phyloP scores from a whole-genome alignment of 2,797 vertebrate genomes.

The Eulemur mongoz region DNA sequence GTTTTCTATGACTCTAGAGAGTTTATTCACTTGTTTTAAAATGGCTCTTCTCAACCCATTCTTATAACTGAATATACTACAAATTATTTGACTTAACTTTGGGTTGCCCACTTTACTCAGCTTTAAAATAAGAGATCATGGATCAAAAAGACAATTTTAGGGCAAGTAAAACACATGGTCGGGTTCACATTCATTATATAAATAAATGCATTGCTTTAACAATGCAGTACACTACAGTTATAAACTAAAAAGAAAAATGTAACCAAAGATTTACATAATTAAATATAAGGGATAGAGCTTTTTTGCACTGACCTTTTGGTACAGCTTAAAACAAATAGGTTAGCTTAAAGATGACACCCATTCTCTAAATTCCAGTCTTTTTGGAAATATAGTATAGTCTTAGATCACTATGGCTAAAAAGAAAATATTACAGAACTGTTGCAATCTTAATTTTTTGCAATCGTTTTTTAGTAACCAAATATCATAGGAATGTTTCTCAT shows the following conservation, averaged over 20 bases:
- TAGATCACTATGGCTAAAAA: background rate
- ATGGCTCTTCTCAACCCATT: background rate
- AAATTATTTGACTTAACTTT: background rate
- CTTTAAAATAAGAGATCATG: background rate
- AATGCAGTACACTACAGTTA: background rate
- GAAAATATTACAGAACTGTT: background rate
- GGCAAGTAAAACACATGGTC: background rate
- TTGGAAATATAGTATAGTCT: background rate
- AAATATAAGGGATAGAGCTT: background rate
- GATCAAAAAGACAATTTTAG: background rate
- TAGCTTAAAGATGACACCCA: background rate
- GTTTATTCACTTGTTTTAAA: background rate
- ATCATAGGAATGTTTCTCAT: background rate
- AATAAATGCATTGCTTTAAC: background rate
- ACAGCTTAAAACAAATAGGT: background rate
- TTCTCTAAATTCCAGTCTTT: background rate
- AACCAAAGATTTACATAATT: background rate
- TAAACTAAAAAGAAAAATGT: background rate
- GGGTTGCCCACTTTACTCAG: background rate
- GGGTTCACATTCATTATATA: background rate
- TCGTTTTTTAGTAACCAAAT: background rate
- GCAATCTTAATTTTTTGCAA: background rate
- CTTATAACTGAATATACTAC: background rate
- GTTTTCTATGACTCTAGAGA: background rate
- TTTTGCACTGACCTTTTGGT: background rate